Evolutionary conservation across 2,888 invertebrate species (phyloP).

Genomic region (Cinara cedri): DNA sequence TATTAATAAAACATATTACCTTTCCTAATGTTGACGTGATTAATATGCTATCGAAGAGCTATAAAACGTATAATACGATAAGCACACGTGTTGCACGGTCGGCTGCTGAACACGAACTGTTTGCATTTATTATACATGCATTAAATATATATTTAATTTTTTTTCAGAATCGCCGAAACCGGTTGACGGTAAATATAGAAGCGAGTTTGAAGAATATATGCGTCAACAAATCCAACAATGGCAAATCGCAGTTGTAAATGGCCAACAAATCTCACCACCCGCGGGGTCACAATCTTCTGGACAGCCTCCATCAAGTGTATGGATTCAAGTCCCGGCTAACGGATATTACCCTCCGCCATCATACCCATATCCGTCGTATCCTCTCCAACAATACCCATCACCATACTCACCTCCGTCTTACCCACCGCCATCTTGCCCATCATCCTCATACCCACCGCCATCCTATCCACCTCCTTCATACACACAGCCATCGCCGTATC

Average conservation of each 20-base stretch:
- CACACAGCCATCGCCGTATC: slow-evolving; percentile 39
- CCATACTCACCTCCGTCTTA: slow-evolving; percentile 56
- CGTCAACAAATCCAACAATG: slow-evolving; percentile 60
- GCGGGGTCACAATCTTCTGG: slow-evolving; percentile 48
- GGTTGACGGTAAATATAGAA: slow-evolving; percentile 38
- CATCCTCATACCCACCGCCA: slow-evolving; percentile 53
- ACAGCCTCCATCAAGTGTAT: slow-evolving; percentile 56
- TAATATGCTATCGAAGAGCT: background rate
- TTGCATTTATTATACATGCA: too few relatives aligned
- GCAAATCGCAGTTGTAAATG: slow-evolving; percentile 59
- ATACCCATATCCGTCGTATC: slow-evolving; percentile 47
- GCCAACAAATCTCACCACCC: slow-evolving; percentile 46
- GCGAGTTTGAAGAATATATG: slow-evolving; percentile 57
- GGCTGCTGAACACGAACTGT: background rate
- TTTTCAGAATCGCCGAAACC: slow-evolving; percentile 48
- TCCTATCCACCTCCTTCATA: slow-evolving; percentile 49
- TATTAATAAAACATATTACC: slow-evolving; percentile 6
- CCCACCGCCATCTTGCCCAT: slow-evolving; percentile 55
- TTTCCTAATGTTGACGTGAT: background rate
- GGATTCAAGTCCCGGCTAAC: slow-evolving; percentile 58
- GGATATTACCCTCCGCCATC: slow-evolving; percentile 58
- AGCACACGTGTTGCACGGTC: slow-evolving; percentile 10
- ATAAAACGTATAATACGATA: background rate
- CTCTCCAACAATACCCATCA: slow-evolving; percentile 44
- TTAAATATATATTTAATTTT: too few relatives aligned